Percentiles rank a stretch among this genome's conserved stretches.
phyloP scores from a whole-genome alignment of 2,797 vertebrate species.

The Muscicapa striata region DNA sequence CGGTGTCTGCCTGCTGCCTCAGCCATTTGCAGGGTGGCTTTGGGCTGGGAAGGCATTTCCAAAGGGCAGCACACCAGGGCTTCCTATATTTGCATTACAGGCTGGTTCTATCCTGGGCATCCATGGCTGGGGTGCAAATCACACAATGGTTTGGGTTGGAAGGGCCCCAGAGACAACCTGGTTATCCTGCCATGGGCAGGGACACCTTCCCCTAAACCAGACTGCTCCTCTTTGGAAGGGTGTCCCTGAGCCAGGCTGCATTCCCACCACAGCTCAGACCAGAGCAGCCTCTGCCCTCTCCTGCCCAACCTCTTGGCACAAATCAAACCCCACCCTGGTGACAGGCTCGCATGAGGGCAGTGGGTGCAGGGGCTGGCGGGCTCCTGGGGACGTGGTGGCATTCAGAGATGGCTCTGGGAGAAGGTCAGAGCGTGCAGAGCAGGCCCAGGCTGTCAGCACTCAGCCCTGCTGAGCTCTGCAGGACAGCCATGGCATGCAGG shows the following conservation, averaged over 20 bases:
- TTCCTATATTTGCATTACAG: background rate
- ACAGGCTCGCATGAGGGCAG: fast-evolving
- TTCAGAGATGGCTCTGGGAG: background rate
- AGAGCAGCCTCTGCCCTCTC: background rate
- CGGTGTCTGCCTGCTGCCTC: fast-evolving
- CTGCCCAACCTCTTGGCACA: background rate
- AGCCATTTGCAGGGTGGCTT: background rate
- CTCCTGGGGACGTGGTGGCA: background rate
- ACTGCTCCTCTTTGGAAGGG: background rate
- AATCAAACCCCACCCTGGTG: background rate
- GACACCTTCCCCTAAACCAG: background rate
- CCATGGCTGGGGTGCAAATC: background rate
- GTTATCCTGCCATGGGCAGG: background rate
- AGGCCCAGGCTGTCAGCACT: background rate
- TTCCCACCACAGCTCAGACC: background rate
- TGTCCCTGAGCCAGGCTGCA: background rate
- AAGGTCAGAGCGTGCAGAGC: slow-evolving; percentile 26
- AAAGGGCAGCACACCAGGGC: background rate
- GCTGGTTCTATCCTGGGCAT: background rate
- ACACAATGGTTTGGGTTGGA: background rate
- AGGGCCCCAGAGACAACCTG: background rate
- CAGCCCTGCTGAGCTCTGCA: background rate
- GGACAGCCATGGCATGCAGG: fast-evolving
- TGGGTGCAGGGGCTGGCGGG: background rate
- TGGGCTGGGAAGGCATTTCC: background rate